A percentile compares a stretch with the other conserved stretches of the same genome.
phyloP scores from a whole-genome alignment of 2,888 invertebrate species.

The Xanthia togata region DNA sequence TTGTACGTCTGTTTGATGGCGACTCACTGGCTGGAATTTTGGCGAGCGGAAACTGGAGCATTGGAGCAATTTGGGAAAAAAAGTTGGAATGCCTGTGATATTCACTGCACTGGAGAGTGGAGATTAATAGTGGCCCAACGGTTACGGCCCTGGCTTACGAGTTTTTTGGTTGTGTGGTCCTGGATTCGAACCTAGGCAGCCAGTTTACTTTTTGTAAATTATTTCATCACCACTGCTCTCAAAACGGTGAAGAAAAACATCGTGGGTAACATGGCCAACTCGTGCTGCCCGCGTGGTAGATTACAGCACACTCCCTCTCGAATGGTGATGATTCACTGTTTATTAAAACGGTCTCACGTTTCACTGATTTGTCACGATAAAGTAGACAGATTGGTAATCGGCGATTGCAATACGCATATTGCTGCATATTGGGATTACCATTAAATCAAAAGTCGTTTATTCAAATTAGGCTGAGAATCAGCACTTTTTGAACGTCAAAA shows the following conservation, averaged over 20 bases:
- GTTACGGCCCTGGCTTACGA: too few relatives aligned
- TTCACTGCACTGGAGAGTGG: too few relatives aligned
- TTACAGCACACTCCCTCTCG: too few relatives aligned
- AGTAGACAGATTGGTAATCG: background rate
- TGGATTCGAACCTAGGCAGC: too few relatives aligned
- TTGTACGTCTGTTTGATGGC: constrained; percentile 56
- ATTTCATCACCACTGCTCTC: too few relatives aligned
- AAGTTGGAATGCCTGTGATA: background rate
- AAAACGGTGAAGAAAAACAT: too few relatives aligned
- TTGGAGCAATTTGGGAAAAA: background rate
- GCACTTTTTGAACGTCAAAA: background rate
- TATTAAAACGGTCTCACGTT: background rate
- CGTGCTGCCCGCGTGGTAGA: too few relatives aligned
- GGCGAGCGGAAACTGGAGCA: constrained; percentile 6
- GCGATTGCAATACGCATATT: background rate
- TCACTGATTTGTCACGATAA: background rate
- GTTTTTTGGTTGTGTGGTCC: too few relatives aligned
- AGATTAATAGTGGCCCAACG: too few relatives aligned
- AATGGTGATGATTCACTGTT: too few relatives aligned
- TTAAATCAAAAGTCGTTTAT: background rate
- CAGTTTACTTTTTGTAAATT: too few relatives aligned
- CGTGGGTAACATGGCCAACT: too few relatives aligned
- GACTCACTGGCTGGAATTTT: constrained; percentile 21
- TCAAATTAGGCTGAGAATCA: background rate
- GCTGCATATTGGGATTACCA: background rate